These are phyloP conservation scores for Erinaceus europaeus DNA, from an alignment of 2,113 vertebrate species.

Conservation along the genomic window DNA sequence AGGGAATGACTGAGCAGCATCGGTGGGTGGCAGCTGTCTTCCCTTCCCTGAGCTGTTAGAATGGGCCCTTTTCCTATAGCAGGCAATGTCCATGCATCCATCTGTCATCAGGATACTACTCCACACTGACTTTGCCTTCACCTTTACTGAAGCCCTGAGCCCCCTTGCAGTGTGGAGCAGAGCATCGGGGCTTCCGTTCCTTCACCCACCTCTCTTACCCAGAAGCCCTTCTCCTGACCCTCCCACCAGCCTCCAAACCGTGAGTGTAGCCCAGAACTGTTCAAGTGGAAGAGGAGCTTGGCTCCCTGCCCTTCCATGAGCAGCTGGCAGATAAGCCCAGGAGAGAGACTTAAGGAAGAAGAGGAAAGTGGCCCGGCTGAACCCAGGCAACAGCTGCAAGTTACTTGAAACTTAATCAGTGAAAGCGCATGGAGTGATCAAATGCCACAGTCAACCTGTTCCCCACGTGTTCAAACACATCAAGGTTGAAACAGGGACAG, in stretches of 20 bases:
- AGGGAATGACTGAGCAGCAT: neutral
- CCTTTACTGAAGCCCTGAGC: neutral
- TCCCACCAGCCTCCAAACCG: neutral
- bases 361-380: neutral
- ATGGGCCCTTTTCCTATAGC: neutral
- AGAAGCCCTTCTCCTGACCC: neutral
- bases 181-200: neutral
- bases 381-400: neutral
- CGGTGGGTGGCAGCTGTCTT: neutral
- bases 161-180: neutral
- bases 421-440: neutral
- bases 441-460: neutral
- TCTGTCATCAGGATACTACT: neutral
- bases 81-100: neutral
- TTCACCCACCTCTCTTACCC: neutral
- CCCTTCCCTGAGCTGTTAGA: neutral
- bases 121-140: neutral
- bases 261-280: neutral
- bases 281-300: neutral
- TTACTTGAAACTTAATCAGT: neutral
- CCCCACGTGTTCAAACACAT: neutral
- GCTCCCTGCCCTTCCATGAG: neutral
- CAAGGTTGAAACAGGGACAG: neutral
- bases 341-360: neutral
- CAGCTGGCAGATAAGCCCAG: neutral